Conservation (phyloP, 2,113 vertebrate genomes). For the Pterocles gutturalis region DNA sequence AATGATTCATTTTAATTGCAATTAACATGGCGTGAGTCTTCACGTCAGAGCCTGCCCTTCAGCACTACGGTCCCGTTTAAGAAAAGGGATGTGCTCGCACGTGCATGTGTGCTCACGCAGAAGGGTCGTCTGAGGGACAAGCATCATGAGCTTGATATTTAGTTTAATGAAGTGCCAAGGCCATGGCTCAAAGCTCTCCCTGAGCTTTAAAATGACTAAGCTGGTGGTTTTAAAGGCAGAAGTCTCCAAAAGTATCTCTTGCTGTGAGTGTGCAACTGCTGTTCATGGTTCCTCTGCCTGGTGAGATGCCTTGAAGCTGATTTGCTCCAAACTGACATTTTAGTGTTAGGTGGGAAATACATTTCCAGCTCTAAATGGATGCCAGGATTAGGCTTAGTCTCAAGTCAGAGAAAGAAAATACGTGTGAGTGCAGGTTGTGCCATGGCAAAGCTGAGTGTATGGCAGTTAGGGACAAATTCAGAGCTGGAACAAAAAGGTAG, state of each 20-base stretch:
- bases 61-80: neutral
- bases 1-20: neutral
- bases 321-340: neutral
- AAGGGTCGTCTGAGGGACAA: neutral
- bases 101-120: neutral
- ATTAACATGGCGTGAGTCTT: neutral
- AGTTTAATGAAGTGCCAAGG: neutral
- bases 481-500: neutral
- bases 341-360: neutral
- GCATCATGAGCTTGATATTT: neutral
- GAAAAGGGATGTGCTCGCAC: neutral
- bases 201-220: neutral
- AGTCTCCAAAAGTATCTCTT: neutral
- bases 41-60: neutral
- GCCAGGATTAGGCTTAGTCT: neutral
- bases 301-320: neutral
- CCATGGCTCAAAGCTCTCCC: neutral
- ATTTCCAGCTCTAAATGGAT: neutral
- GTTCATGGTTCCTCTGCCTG: neutral
- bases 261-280: neutral
- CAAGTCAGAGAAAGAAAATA: neutral
- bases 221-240: neutral
- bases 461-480: neutral
- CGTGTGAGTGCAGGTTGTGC: neutral
- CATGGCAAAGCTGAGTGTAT: neutral